Percentiles rank a stretch among this genome's conserved stretches.
Conservation (phyloP, 1,140 invertebrate genomes). For the Acromyrmex heyeri region DNA sequence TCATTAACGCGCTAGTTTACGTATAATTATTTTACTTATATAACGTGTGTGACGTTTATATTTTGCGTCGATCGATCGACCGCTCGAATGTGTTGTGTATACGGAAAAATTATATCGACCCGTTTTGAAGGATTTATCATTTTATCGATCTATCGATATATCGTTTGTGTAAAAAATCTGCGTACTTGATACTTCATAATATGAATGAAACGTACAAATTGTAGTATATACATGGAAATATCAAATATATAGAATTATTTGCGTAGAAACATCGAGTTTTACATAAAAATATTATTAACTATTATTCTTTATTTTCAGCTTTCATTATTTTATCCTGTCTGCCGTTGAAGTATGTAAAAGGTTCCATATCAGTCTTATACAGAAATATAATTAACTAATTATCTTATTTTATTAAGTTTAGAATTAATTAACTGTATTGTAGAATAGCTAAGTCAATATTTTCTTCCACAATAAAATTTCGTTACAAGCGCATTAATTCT, state of each 20-base stretch:
- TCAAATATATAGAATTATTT: neutral
- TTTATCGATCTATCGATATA: neutral
- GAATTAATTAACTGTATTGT: neutral
- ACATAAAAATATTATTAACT: neutral
- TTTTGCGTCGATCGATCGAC: neutral
- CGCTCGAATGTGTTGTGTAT: neutral
- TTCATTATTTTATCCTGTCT: too few relatives aligned
- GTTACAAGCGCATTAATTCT: neutral
- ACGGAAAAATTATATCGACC: neutral
- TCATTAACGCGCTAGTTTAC: neutral
- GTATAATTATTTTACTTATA: slow-evolving; percentile 28
- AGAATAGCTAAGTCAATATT: neutral
- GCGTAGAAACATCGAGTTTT: neutral
- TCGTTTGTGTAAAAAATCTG: neutral
- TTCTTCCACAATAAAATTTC: neutral
- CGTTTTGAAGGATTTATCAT: neutral
- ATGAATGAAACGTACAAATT: neutral
- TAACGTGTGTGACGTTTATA: neutral
- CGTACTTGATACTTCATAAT: neutral
- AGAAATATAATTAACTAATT: neutral
- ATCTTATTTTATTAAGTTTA: neutral
- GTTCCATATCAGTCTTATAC: neutral
- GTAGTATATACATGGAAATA: neutral
- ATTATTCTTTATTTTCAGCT: neutral
- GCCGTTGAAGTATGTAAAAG: neutral